Conservation (phyloP, 2,113 vertebrate genomes). For the Uria lomvia region DNA sequence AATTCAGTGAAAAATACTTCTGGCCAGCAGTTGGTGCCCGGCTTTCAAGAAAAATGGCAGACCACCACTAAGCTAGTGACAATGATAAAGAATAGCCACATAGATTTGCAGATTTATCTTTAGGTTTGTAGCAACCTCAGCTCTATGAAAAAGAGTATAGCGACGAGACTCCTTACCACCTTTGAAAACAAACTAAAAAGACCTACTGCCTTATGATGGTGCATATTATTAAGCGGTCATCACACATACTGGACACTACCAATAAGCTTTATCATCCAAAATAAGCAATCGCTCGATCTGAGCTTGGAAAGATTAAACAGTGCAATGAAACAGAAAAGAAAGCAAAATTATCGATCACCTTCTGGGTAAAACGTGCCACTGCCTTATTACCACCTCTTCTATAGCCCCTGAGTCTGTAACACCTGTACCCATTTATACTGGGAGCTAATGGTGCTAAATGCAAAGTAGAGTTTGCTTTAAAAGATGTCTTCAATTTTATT, state of each 20-base stretch:
- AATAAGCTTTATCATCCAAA: conserved; percentile 36
- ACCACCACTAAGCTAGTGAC: conserved; percentile 83
- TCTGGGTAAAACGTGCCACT: not conserved
- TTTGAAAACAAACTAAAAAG: conserved; percentile 24
- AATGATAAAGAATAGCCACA: conserved; percentile 82
- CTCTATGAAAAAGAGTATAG: conserved; percentile 17
- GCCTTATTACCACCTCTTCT: not conserved
- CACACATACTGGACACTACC: not conserved
- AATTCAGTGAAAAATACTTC: conserved; percentile 88
- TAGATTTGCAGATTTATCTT: conserved; percentile 84
- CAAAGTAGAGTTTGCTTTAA: conserved; percentile 6
- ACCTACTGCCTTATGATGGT: not conserved
- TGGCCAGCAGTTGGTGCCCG: conserved; percentile 84
- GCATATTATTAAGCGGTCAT: conserved; percentile 3
- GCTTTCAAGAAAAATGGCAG: conserved; percentile 84
- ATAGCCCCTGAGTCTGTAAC: not conserved
- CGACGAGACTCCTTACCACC: not conserved
- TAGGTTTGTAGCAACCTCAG: conserved; percentile 60
- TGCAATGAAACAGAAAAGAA: not conserved
- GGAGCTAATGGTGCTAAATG: not conserved
- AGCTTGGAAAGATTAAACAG: not conserved
- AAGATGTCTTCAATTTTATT: conserved; percentile 16
- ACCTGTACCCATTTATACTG: not conserved
- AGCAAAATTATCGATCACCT: not conserved
- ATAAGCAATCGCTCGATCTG: not conserved